These are phyloP conservation scores for Pyrocephalus nanus DNA, from an alignment of 2,797 vertebrate genomes.

Conservation along the genomic window DNA sequence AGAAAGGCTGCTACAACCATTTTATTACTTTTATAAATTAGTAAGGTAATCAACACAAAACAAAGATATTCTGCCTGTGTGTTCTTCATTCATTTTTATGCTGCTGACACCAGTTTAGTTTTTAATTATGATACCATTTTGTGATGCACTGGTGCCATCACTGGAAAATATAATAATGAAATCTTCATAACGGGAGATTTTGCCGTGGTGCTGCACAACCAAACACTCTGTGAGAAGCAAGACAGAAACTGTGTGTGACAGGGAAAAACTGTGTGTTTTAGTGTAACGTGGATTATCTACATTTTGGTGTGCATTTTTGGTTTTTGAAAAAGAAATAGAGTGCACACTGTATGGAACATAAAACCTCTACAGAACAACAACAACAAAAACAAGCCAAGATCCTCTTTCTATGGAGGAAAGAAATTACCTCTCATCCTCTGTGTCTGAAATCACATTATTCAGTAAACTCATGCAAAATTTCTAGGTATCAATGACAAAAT, in stretches of 20 bases:
- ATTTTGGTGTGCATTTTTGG: background rate
- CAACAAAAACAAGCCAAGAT: background rate
- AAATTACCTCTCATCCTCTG: background rate
- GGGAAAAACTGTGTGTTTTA: background rate
- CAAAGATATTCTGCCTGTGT: background rate
- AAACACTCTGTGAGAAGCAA: background rate
- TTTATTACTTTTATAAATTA: background rate
- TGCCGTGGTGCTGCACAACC: background rate
- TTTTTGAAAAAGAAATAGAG: background rate
- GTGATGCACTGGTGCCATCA: background rate
- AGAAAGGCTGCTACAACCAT: background rate
- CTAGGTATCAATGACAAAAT: background rate
- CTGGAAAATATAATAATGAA: background rate
- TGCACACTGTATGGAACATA: background rate
- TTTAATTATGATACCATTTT: constrained; percentile 4
- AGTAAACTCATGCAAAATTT: background rate
- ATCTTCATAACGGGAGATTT: background rate
- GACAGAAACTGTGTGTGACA: background rate
- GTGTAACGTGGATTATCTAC: background rate
- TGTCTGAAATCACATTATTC: background rate
- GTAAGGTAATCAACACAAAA: background rate
- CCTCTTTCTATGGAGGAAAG: background rate
- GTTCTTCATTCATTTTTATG: background rate
- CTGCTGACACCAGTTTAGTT: background rate
- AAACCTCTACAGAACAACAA: background rate